These are phyloP conservation scores for Virgularia gustaviana DNA, from an alignment of 92 coral and sea anemone species.

Conservation along the genomic window DNA sequence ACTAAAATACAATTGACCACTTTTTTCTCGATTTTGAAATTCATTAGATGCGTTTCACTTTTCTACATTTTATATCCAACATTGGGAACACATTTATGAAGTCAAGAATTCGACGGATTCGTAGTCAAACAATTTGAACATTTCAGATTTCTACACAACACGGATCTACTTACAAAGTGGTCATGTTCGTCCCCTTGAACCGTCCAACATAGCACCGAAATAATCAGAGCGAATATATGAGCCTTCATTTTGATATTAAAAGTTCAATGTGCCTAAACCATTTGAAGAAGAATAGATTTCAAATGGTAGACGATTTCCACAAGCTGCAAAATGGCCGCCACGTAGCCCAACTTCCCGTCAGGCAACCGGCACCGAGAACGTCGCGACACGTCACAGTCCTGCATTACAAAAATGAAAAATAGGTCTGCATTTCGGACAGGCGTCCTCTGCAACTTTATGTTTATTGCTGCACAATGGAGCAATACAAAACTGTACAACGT, in stretches of 20 bases:
- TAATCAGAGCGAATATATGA: constrained; percentile 34
- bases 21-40: no score
- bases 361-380: no score
- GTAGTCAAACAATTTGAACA: background rate
- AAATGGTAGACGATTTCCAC: constrained; percentile 7
- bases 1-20: no score
- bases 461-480: no score
- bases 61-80: background rate
- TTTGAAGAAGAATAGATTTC: background rate
- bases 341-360: constrained; percentile 15
- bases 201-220: constrained; percentile 54
- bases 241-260: constrained; percentile 3
- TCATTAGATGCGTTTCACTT: background rate
- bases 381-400: no score
- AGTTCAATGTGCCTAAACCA: background rate
- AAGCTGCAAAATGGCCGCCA: constrained; percentile 37
- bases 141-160: background rate
- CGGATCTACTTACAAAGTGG: constrained; percentile 71
- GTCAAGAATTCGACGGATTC: background rate
- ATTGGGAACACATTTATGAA: background rate
- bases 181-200: constrained; percentile 93
- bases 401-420: no score
- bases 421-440: no score
- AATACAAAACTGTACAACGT: no score
- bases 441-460: no score